phyloP scores from a whole-genome alignment of 2,888 invertebrate species.

The Meliscaeva auricollis region DNA sequence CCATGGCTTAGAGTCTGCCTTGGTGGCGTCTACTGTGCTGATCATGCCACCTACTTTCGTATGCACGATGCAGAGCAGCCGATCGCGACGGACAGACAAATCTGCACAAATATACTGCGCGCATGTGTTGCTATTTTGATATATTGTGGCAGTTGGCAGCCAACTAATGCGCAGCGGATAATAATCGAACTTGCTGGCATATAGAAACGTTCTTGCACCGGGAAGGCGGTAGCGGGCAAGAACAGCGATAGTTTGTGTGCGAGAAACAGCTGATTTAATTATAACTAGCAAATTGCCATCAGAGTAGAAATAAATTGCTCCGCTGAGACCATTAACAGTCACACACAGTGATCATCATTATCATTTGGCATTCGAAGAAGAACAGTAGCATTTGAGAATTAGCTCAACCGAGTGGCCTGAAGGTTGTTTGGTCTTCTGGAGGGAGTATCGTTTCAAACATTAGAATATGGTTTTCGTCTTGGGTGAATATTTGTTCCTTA shows the following conservation, averaged over 20 bases:
- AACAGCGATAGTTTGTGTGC: slow-evolving; percentile 1
- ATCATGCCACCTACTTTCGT: slow-evolving; percentile 62
- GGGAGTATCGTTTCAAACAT: too few relatives aligned
- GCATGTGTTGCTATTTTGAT: slow-evolving; percentile 66
- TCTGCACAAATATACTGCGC: slow-evolving; percentile 43
- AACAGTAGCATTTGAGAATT: slow-evolving; percentile 17
- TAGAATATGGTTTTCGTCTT: too few relatives aligned
- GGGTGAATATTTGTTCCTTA: too few relatives aligned
- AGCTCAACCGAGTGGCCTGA: neutral
- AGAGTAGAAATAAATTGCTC: slow-evolving; percentile 64
- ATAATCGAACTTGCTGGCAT: slow-evolving; percentile 47
- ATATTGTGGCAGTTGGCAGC: slow-evolving; percentile 51
- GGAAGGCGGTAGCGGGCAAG: too few relatives aligned
- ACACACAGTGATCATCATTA: slow-evolving; percentile 40
- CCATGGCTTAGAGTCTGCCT: slow-evolving; percentile 7
- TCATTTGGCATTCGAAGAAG: neutral
- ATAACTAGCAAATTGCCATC: slow-evolving; percentile 74
- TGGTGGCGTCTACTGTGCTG: slow-evolving; percentile 50
- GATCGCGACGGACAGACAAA: slow-evolving; percentile 32
- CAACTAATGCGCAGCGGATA: slow-evolving; percentile 32
- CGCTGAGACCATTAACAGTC: slow-evolving; percentile 53
- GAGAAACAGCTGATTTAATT: slow-evolving; percentile 67
- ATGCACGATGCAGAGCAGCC: slow-evolving; percentile 57
- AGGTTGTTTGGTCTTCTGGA: too few relatives aligned
- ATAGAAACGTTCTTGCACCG: slow-evolving; percentile 47